phyloP scores from a whole-genome alignment of 2,113 vertebrate species.

The Bungarus multicinctus region DNA sequence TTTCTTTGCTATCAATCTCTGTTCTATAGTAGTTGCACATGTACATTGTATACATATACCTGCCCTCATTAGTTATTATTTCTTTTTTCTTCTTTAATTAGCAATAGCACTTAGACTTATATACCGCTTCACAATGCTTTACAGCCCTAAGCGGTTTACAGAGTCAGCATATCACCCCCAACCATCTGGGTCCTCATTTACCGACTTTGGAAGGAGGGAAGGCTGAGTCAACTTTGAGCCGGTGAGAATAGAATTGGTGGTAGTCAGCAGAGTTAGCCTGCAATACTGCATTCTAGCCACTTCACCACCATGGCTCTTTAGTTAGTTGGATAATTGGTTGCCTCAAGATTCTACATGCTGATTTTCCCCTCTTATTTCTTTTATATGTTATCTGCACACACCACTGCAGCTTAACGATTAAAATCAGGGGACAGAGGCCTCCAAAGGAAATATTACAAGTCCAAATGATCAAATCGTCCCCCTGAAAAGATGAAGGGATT shows the following conservation, averaged over 20 bases:
- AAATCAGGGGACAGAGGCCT: neutral
- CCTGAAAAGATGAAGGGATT: neutral
- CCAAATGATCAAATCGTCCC: neutral
- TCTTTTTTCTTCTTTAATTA: neutral
- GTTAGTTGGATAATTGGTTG: neutral
- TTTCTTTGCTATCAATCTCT: neutral
- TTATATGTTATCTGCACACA: neutral
- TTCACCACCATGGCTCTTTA: too few species aligned
- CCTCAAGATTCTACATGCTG: neutral
- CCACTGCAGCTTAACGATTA: neutral
- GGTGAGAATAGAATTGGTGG: too few species aligned
- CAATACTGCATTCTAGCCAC: too few species aligned
- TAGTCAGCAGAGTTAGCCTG: too few species aligned
- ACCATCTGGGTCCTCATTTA: too few species aligned
- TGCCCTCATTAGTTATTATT: neutral
- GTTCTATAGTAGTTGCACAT: neutral
- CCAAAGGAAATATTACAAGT: neutral
- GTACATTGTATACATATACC: too few species aligned
- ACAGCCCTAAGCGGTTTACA: too few species aligned
- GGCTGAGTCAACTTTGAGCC: too few species aligned
- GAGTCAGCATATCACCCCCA: too few species aligned
- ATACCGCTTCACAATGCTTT: too few species aligned
- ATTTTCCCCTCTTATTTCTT: neutral
- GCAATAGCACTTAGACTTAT: neutral
- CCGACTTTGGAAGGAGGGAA: too few species aligned